phyloP scores from a whole-genome alignment of 2,113 vertebrate genomes.

The Scopus umbretta region DNA sequence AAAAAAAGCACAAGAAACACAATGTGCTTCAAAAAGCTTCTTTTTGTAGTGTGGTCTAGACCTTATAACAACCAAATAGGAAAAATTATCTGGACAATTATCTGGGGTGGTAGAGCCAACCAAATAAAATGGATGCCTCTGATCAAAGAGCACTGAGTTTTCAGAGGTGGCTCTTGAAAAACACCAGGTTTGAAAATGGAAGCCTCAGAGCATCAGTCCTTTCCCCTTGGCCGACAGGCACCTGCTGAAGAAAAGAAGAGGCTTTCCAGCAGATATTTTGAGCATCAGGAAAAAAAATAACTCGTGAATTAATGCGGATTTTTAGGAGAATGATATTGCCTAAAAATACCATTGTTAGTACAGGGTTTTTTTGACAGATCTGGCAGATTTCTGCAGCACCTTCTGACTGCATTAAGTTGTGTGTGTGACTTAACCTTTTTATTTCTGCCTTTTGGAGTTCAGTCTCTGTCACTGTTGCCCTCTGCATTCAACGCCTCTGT shows the following conservation, averaged over 20 bases:
- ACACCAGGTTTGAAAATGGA: not conserved
- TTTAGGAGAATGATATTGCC: slow-evolving; percentile 12
- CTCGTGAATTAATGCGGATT: slow-evolving; percentile 13
- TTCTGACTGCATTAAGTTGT: slow-evolving; percentile 4
- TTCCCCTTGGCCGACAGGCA: slow-evolving; percentile 8
- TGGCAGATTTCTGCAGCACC: slow-evolving; percentile 34
- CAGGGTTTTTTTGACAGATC: not conserved
- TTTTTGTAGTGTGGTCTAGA: not conserved
- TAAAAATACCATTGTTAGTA: slow-evolving; percentile 50
- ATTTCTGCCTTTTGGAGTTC: slow-evolving; percentile 45
- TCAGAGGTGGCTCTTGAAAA: not conserved
- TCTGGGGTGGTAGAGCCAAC: not conserved
- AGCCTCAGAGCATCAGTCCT: not conserved
- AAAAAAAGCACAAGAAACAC: not conserved
- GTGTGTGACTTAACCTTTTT: slow-evolving; percentile 24
- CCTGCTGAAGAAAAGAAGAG: not conserved
- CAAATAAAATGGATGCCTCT: not conserved
- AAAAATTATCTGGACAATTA: not conserved
- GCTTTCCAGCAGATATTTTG: slow-evolving; percentile 26
- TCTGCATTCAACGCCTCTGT: not conserved
- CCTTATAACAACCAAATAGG: not conserved
- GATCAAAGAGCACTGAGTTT: not conserved
- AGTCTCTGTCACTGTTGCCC: slow-evolving; percentile 23
- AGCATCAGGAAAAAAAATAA: not conserved
- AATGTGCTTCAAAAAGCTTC: not conserved